Conservation (phyloP, 2,797 vertebrate genomes). For the Melanotaenia pygmaea region DNA sequence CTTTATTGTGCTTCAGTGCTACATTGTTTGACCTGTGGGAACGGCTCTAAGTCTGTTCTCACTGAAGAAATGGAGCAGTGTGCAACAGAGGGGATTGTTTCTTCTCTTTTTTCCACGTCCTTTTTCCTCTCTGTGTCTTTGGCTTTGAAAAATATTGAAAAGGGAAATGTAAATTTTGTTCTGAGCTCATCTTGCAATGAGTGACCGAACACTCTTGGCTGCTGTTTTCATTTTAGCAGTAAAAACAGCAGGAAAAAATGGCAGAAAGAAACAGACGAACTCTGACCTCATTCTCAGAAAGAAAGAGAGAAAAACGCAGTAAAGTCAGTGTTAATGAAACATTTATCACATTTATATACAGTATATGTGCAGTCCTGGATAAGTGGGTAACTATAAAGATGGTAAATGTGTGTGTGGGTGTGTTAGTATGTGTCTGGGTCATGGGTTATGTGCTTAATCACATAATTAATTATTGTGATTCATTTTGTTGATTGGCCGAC, state of each 20-base stretch:
- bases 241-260: slow-evolving; percentile 27
- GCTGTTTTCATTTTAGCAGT: slow-evolving; percentile 41
- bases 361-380: background rate
- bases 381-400: slow-evolving; percentile 24
- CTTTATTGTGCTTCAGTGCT: background rate
- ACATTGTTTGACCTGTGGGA: slow-evolving; percentile 1
- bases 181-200: slow-evolving; percentile 28
- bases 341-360: slow-evolving; percentile 16
- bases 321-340: slow-evolving; percentile 12
- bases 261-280: slow-evolving; percentile 31
- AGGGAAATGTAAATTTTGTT: slow-evolving; percentile 56
- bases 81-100: slow-evolving; percentile 11
- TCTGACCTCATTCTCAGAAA: slow-evolving; percentile 19
- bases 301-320: background rate
- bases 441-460: slow-evolving; percentile 6
- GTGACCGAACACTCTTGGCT: slow-evolving; percentile 31
- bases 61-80: slow-evolving; percentile 22
- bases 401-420: slow-evolving; percentile 15
- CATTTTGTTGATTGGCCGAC: slow-evolving; percentile 61
- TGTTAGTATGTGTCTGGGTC: slow-evolving; percentile 26
- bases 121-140: slow-evolving; percentile 15
- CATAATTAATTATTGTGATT: slow-evolving; percentile 57
- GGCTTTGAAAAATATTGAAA: slow-evolving; percentile 30
- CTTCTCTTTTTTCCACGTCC: background rate
- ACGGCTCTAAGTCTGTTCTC: background rate